phyloP scores from a whole-genome alignment of 2,888 invertebrate species.

The Microctonus aethiopoides region DNA sequence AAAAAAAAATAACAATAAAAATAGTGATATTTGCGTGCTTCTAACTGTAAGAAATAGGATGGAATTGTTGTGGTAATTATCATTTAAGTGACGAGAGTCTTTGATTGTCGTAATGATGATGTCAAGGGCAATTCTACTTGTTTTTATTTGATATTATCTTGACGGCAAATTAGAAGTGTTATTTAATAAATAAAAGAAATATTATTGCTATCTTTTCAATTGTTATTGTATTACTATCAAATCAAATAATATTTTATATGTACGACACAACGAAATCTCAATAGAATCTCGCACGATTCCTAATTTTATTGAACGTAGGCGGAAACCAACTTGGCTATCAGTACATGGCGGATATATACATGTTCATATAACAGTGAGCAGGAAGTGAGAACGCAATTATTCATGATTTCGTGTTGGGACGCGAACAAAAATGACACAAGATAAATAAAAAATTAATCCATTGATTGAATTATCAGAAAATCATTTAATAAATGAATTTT shows the following conservation, averaged over 20 bases:
- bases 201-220: neutral
- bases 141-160: neutral
- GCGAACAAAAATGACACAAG: neutral
- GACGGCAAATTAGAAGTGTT: neutral
- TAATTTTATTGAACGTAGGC: conserved; percentile 48
- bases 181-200: neutral
- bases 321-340: conserved; percentile 41
- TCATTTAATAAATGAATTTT: too few relatives aligned
- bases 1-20: neutral
- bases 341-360: conserved; percentile 36
- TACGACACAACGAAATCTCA: conserved; percentile 12
- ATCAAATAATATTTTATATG: neutral
- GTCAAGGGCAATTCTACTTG: conserved; percentile 13
- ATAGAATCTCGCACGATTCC: conserved; percentile 47
- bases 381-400: conserved; percentile 49
- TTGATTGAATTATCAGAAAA: neutral
- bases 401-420: conserved; percentile 45
- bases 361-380: conserved; percentile 43
- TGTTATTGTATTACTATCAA: neutral
- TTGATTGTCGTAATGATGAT: conserved; percentile 18
- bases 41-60: neutral
- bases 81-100: conserved; percentile 12
- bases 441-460: neutral
- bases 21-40: neutral
- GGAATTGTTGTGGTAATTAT: neutral